Evolutionary conservation across 1,140 invertebrate species (phyloP).

Genomic region (Leptestheria dahalacensis): DNA sequence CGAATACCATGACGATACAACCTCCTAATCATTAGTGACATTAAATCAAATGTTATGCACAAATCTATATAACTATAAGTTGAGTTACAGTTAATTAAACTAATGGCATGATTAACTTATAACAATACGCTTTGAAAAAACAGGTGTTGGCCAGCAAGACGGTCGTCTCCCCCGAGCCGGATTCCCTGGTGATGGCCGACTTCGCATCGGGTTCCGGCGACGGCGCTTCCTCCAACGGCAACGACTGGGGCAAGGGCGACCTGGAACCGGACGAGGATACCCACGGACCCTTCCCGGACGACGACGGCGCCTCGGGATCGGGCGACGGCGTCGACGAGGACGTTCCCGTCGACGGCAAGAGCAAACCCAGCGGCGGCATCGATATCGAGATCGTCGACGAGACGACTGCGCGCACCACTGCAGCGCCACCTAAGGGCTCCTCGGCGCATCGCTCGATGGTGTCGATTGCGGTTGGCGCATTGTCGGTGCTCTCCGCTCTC

Average conservation of each 20-base stretch:
- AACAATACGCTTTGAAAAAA: constrained; percentile 2
- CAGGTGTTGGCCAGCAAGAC: constrained; percentile 15
- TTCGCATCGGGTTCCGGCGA: constrained; percentile 12
- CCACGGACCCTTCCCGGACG: neutral
- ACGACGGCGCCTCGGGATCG: constrained; percentile 7
- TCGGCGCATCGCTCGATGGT: neutral
- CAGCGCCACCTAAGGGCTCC: neutral
- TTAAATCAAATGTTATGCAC: too few relatives aligned
- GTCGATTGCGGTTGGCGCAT: neutral
- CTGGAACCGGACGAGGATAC: neutral
- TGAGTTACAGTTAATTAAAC: too few relatives aligned
- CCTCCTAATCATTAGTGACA: too few relatives aligned
- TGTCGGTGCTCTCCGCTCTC: neutral
- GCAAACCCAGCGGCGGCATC: neutral
- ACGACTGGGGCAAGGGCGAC: neutral
- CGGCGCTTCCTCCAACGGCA: neutral
- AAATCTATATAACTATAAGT: too few relatives aligned
- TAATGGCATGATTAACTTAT: too few relatives aligned
- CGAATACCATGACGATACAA: too few relatives aligned
- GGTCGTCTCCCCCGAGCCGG: constrained; percentile 8
- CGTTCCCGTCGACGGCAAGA: neutral
- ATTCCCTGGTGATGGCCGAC: constrained; percentile 12
- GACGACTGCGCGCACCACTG: neutral
- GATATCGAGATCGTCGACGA: neutral
- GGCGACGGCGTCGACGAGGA: constrained; percentile 2